These are phyloP conservation scores for Euphonia xanthogaster DNA, from an alignment of 2,797 vertebrate species.

Conservation along the genomic window DNA sequence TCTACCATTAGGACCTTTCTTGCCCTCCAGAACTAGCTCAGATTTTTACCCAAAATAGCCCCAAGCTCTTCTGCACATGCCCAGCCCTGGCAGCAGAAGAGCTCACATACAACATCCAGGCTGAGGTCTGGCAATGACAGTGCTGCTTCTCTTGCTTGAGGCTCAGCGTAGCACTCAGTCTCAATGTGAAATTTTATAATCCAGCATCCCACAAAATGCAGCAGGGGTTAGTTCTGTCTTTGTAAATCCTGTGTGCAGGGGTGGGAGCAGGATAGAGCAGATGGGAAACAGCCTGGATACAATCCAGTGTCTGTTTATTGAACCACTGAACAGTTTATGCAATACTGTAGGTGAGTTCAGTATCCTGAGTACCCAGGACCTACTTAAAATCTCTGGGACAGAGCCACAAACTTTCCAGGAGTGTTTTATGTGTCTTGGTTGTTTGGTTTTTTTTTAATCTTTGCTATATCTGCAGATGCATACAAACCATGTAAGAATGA, in stretches of 20 bases:
- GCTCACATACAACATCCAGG: accelerated
- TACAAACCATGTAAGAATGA: not conserved
- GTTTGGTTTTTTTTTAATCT: not conserved
- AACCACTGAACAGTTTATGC: not conserved
- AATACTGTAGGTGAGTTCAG: not conserved
- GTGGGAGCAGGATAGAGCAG: not conserved
- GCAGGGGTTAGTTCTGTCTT: not conserved
- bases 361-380: not conserved
- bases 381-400: not conserved
- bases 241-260: not conserved
- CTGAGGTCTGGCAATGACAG: accelerated
- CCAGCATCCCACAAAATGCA: not conserved
- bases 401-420: not conserved
- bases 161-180: accelerated
- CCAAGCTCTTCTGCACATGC: accelerated
- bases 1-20: not conserved
- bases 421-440: not conserved
- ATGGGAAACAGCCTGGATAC: not conserved
- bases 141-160: not conserved
- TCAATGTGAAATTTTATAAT: not conserved
- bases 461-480: not conserved
- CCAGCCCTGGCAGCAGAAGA: not conserved
- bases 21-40: not conserved
- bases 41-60: not conserved
- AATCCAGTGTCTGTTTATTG: not conserved